Conservation (phyloP, 2,113 vertebrate species). For the Nymphicus hollandicus region DNA sequence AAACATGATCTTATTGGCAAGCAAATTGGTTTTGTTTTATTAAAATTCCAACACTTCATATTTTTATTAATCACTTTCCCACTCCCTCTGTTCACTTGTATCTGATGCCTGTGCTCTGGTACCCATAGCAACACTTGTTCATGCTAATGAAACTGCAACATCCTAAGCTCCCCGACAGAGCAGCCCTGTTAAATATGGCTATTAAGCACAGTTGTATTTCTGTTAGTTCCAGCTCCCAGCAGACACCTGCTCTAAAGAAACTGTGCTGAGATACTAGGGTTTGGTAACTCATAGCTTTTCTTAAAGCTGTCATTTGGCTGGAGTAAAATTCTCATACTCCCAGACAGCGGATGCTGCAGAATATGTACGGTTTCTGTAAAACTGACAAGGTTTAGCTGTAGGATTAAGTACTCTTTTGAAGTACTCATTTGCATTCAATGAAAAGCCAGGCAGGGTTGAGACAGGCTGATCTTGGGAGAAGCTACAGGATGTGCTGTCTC, state of each 20-base stretch:
- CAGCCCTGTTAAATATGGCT: slow-evolving; percentile 74
- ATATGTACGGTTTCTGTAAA: background rate
- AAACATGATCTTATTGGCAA: slow-evolving; percentile 20
- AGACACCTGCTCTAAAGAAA: slow-evolving; percentile 53
- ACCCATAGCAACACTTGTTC: slow-evolving; percentile 81
- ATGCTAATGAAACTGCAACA: slow-evolving; percentile 77
- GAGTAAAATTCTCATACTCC: slow-evolving; percentile 1
- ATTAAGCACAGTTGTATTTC: slow-evolving; percentile 66
- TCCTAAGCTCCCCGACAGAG: slow-evolving; percentile 74
- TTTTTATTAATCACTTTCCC: slow-evolving; percentile 62
- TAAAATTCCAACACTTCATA: slow-evolving; percentile 53
- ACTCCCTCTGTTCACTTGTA: slow-evolving; percentile 62
- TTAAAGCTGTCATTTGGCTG: slow-evolving; percentile 27
- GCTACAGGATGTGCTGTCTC: background rate
- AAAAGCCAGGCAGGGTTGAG: background rate
- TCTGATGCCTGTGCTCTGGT: slow-evolving; percentile 64
- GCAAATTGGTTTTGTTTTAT: slow-evolving; percentile 42
- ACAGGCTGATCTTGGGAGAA: slow-evolving; percentile 33
- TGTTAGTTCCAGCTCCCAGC: slow-evolving; percentile 65
- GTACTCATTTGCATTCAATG: slow-evolving; percentile 60
- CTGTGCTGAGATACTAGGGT: slow-evolving; percentile 21
- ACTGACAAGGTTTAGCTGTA: slow-evolving; percentile 30
- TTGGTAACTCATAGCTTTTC: slow-evolving; percentile 43
- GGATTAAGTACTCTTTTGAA: slow-evolving; percentile 46
- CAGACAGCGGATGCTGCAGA: background rate